Percentiles rank a stretch among this genome's conserved stretches.
Evolutionary conservation across 2,113 vertebrate genomes (phyloP).

Genomic region (Strix uralensis): DNA sequence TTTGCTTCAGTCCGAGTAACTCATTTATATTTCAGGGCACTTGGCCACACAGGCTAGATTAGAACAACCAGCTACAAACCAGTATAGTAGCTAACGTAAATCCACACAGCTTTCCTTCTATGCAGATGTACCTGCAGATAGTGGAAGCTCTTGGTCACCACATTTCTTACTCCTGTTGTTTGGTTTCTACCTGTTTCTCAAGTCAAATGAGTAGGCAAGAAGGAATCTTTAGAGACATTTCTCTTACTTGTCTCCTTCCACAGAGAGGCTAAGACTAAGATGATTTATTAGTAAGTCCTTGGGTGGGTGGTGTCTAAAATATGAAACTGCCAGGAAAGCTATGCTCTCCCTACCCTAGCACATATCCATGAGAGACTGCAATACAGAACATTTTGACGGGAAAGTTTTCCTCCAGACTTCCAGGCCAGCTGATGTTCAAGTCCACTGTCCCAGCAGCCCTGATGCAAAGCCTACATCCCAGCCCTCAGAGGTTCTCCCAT

Average conservation of each 20-base stretch:
- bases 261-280: neutral
- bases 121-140: neutral
- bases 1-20: conserved; percentile 7
- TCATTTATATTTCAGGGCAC: neutral
- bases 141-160: neutral
- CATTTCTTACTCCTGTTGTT: neutral
- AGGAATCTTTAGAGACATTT: neutral
- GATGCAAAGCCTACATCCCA: neutral
- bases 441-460: neutral
- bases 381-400: neutral
- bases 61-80: neutral
- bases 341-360: neutral
- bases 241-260: neutral
- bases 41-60: neutral
- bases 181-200: neutral
- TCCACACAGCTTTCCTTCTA: neutral
- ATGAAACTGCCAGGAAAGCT: neutral
- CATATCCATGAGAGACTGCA: neutral
- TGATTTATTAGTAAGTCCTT: neutral
- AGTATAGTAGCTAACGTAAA: neutral
- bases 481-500: neutral
- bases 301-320: neutral
- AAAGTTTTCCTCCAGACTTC: neutral
- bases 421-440: neutral
- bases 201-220: neutral